Evolutionary conservation across 2,113 vertebrate species (phyloP).

Genomic region (Ranitomeya imitator): DNA sequence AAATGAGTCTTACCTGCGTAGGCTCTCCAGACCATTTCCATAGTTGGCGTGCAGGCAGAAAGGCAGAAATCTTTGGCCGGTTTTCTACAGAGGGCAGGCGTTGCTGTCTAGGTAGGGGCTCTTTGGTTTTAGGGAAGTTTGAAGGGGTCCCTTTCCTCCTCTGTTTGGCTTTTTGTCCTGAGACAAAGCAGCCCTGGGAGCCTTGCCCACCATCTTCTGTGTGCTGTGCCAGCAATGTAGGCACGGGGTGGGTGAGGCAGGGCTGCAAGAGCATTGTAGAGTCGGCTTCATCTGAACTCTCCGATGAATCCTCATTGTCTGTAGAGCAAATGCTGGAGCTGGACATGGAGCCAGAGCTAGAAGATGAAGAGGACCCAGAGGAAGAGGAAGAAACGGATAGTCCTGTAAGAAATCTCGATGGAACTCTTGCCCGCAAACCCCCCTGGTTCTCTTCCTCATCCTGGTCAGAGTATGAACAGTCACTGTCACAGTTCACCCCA

Average conservation of each 20-base stretch:
- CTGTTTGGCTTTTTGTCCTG: conserved; percentile 78
- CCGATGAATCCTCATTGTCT: conserved; percentile 94
- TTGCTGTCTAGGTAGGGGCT: conserved; percentile 83
- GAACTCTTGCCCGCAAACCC: conserved; percentile 73
- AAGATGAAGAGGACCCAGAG: conserved; percentile 92
- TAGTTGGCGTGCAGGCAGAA: conserved; percentile 87
- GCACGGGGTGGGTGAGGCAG: conserved; percentile 85
- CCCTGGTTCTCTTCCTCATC: conserved; percentile 83
- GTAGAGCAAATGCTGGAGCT: conserved; percentile 95
- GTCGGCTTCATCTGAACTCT: conserved; percentile 91
- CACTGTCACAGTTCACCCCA: conserved; percentile 85
- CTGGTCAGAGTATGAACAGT: conserved; percentile 90
- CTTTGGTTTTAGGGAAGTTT: conserved; percentile 85
- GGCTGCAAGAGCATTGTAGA: conserved; percentile 88
- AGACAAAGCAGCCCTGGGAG: conserved; percentile 86
- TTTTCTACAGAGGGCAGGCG: conserved; percentile 84
- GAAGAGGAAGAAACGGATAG: conserved; percentile 91
- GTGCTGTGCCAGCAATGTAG: conserved; percentile 80
- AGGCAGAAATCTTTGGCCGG: conserved; percentile 89
- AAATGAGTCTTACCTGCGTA: conserved; percentile 80
- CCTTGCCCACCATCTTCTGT: conserved; percentile 69
- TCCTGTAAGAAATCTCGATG: conserved; percentile 86
- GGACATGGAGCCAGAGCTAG: conserved; percentile 90
- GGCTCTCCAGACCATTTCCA: conserved; percentile 97
- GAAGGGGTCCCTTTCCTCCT: conserved; percentile 84